Evolutionary conservation across 2,888 invertebrate species (phyloP).

Genomic region (Sclerodermus sp.): DNA sequence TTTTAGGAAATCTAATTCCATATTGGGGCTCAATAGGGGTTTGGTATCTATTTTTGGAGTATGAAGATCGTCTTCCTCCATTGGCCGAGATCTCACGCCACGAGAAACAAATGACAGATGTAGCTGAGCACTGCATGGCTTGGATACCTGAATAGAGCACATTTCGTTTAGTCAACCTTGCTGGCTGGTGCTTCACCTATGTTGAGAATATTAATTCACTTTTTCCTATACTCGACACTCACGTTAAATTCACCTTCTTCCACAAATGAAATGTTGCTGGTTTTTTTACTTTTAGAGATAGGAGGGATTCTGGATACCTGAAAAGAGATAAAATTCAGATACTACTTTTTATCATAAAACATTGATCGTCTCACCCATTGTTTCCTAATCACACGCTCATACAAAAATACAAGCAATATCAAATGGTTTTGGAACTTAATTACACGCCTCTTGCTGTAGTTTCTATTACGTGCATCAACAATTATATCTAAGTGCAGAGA

Average conservation of each 20-base stretch:
- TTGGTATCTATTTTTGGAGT: slow-evolving; percentile 34
- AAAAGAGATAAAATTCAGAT: slow-evolving; percentile 1
- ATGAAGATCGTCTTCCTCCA: slow-evolving; percentile 25
- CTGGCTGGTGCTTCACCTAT: too few relatives aligned
- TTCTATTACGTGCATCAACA: too few relatives aligned
- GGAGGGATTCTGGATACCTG: slow-evolving; percentile 55
- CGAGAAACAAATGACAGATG: slow-evolving; percentile 49
- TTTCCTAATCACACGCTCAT: too few relatives aligned
- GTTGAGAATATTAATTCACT: too few relatives aligned
- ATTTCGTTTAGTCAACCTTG: background rate
- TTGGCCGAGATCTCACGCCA: slow-evolving; percentile 52
- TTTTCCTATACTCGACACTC: too few relatives aligned
- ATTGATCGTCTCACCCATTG: too few relatives aligned
- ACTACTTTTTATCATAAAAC: too few relatives aligned
- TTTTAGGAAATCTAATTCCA: slow-evolving; percentile 38
- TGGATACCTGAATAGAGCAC: slow-evolving; percentile 24
- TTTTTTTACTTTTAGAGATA: slow-evolving; percentile 49
- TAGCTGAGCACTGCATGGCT: slow-evolving; percentile 48
- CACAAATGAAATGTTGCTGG: slow-evolving; percentile 56
- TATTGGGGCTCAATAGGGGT: slow-evolving; percentile 40
- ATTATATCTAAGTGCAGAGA: too few relatives aligned
- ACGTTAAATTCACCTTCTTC: slow-evolving; percentile 49
- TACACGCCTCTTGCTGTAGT: too few relatives aligned
- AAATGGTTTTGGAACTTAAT: too few relatives aligned
- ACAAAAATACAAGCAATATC: slow-evolving; percentile 2